phyloP scores from a whole-genome alignment of 2,888 invertebrate species.

The Dorcus hopei region DNA sequence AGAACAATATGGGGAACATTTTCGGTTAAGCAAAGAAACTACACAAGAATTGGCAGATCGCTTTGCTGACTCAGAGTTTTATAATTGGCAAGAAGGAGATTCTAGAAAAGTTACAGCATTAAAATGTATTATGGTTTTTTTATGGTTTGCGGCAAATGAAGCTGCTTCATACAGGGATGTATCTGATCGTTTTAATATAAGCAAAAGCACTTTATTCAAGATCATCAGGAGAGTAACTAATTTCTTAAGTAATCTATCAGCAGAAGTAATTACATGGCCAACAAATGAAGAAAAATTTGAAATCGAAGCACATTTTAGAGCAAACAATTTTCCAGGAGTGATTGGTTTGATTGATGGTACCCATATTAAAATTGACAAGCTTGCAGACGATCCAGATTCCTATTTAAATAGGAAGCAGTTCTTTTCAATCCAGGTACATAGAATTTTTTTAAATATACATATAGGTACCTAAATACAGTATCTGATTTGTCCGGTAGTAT shows the following conservation, averaged over 20 bases:
- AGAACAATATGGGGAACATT: constrained; percentile 20
- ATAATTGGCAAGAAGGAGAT: constrained; percentile 7
- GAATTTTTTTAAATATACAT: too few relatives aligned
- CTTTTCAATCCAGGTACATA: constrained; percentile 11
- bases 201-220: constrained; percentile 18
- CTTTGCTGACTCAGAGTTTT: constrained; percentile 12
- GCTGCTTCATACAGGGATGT: constrained; percentile 26
- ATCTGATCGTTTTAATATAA: constrained; percentile 24
- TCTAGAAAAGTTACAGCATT: neutral
- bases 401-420: constrained; percentile 11
- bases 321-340: constrained; percentile 2
- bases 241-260: constrained; percentile 19
- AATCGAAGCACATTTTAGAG: constrained; percentile 8
- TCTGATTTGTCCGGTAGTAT: too few relatives aligned
- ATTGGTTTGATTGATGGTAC: constrained; percentile 15
- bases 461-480: too few relatives aligned
- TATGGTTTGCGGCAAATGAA: constrained; percentile 21
- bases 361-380: constrained; percentile 16
- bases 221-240: constrained; percentile 16
- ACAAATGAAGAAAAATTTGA: constrained; percentile 19
- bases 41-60: constrained; percentile 6
- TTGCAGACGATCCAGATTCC: constrained; percentile 14
- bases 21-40: constrained; percentile 11
- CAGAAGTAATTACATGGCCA: constrained; percentile 23
- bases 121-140: constrained; percentile 6